Conservation (phyloP, 2,797 vertebrate genomes). For the Clamator glandarius region DNA sequence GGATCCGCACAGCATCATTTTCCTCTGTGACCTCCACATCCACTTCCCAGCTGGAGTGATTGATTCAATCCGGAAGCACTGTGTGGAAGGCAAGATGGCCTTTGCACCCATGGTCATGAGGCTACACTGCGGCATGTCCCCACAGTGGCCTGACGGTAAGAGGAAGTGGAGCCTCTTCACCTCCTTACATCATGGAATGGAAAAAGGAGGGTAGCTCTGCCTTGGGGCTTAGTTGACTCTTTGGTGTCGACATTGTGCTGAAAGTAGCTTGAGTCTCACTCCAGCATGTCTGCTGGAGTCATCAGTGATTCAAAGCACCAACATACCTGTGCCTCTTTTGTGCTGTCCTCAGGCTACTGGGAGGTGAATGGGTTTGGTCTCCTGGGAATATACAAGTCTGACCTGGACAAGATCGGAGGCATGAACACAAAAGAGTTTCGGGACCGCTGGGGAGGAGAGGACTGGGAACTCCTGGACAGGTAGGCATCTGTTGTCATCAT, state of each 20-base stretch:
- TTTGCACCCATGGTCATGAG: slow-evolving; percentile 94
- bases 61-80: slow-evolving; percentile 91
- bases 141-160: slow-evolving; percentile 86
- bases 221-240: background rate
- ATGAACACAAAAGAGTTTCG: slow-evolving; percentile 95
- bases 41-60: slow-evolving; percentile 89
- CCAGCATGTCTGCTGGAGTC: background rate
- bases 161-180: background rate
- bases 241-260: background rate
- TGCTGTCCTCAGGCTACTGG: slow-evolving; percentile 87
- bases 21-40: slow-evolving; percentile 97
- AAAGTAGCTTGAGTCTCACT: background rate
- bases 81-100: slow-evolving; percentile 91
- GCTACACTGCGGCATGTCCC: slow-evolving; percentile 89
- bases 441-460: slow-evolving; percentile 95
- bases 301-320: background rate
- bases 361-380: slow-evolving; percentile 96
- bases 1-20: slow-evolving; percentile 94
- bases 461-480: slow-evolving; percentile 99
- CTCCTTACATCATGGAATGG: background rate
- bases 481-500: slow-evolving; percentile 33
- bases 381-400: slow-evolving; percentile 96
- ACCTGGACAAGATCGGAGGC: slow-evolving; percentile 89
- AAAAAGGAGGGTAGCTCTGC: background rate
- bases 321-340: background rate